phyloP scores from a whole-genome alignment of 1,140 invertebrate genomes.

The Tetramorium parvispinum region DNA sequence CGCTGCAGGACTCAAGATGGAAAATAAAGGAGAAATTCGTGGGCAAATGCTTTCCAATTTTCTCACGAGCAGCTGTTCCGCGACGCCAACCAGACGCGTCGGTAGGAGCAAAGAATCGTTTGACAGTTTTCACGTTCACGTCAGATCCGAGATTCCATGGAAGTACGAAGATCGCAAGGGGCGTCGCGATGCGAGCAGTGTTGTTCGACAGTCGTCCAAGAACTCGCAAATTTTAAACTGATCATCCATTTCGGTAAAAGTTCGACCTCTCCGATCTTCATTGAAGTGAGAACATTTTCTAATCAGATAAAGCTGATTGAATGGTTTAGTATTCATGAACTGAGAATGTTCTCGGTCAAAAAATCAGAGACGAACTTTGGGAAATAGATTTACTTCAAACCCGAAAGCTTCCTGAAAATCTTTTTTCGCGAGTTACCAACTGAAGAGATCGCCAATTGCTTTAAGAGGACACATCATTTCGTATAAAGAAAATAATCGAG shows the following conservation, averaged over 20 bases:
- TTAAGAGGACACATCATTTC: not conserved
- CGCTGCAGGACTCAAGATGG: slow-evolving; percentile 38
- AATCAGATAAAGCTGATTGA: not conserved
- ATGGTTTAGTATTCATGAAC: not conserved
- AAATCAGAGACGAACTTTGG: not conserved
- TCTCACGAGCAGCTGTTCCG: slow-evolving; percentile 57
- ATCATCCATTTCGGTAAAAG: not conserved
- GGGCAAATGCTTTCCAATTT: slow-evolving; percentile 69
- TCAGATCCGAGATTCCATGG: slow-evolving; percentile 43
- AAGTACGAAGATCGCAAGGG: not conserved
- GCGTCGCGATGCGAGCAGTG: not conserved
- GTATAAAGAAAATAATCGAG: slow-evolving; percentile 26
- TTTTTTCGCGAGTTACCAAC: not conserved
- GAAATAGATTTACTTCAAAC: not conserved
- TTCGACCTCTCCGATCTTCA: not conserved
- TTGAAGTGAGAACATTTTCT: not conserved
- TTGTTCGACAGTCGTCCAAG: slow-evolving; percentile 11
- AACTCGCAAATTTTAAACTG: slow-evolving; percentile 4
- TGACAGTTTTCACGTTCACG: slow-evolving; percentile 59
- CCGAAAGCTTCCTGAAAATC: not conserved
- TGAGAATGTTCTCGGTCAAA: not conserved
- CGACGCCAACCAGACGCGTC: slow-evolving; percentile 54
- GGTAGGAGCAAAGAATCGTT: slow-evolving; percentile 48
- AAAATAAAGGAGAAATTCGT: slow-evolving; percentile 44
- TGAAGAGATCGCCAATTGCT: not conserved